Evolutionary conservation across 2,113 vertebrate genomes (phyloP).

Genomic region (Polypterus senegalus): DNA sequence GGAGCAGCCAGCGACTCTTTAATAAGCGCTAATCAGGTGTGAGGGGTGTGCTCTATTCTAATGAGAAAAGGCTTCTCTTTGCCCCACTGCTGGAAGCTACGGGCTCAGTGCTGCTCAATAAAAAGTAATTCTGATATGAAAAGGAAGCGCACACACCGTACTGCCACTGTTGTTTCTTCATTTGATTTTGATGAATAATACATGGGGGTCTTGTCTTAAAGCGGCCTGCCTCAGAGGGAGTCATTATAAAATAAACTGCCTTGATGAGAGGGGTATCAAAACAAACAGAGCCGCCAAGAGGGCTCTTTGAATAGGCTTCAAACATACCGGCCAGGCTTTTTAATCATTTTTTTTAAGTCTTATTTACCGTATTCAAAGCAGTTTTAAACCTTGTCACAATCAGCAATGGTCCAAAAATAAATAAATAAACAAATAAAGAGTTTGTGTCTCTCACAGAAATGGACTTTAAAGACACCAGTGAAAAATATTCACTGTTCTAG

Average conservation of each 20-base stretch:
- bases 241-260: conserved; percentile 60
- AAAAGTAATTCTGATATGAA: conserved; percentile 76
- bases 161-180: conserved; percentile 82
- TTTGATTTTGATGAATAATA: conserved; percentile 99
- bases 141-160: conserved; percentile 83
- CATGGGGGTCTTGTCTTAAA: conserved; percentile 67
- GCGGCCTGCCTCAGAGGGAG: conserved; percentile 63
- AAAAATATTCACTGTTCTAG: too few species aligned
- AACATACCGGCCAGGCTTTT: conserved; percentile 35
- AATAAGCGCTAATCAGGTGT: conserved; percentile 78
- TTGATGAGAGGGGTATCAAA: conserved; percentile 52
- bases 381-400: not conserved
- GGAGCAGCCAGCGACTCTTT: conserved; percentile 15
- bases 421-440: too few species aligned
- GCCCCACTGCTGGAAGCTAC: conserved; percentile 83
- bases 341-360: conserved; percentile 25
- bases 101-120: conserved; percentile 50
- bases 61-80: conserved; percentile 86
- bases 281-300: conserved; percentile 43
- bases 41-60: conserved; percentile 74
- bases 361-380: conserved; percentile 22
- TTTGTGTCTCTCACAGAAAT: too few species aligned
- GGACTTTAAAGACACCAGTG: too few species aligned
- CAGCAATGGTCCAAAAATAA: not conserved
- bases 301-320: conserved; percentile 40